These are phyloP conservation scores for Saturnia pavonia DNA, from an alignment of 2,888 invertebrate genomes.

Conservation along the genomic window DNA sequence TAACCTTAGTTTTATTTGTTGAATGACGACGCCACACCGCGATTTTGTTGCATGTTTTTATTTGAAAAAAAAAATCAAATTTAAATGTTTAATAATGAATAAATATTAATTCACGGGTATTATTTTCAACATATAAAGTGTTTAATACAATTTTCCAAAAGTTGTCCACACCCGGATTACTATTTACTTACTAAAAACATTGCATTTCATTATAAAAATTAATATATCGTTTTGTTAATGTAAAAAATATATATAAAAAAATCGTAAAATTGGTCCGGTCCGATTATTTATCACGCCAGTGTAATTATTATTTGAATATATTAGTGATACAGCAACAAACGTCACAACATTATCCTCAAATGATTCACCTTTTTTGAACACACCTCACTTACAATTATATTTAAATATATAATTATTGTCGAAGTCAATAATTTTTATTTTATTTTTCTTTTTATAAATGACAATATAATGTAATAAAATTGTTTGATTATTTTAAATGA, in stretches of 20 bases:
- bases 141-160: too few relatives aligned
- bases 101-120: too few relatives aligned
- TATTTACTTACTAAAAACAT: not conserved
- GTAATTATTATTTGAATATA: slow-evolving; percentile 16
- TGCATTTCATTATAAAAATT: not conserved
- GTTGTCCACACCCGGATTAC: not conserved
- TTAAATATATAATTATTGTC: slow-evolving; percentile 3
- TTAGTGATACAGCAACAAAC: slow-evolving; percentile 36
- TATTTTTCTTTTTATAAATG: slow-evolving; percentile 6
- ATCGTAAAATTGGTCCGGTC: not conserved
- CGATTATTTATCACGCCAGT: slow-evolving; percentile 29
- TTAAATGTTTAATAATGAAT: not conserved
- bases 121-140: too few relatives aligned
- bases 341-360: slow-evolving; percentile 35
- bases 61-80: too few relatives aligned
- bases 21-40: too few relatives aligned
- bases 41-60: too few relatives aligned
- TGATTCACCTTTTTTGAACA: slow-evolving; percentile 1
- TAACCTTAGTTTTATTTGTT: too few relatives aligned
- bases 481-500: not conserved
- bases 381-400: not conserved
- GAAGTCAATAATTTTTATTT: not conserved
- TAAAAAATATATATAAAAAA: not conserved
- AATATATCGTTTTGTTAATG: not conserved
- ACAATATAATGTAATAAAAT: not conserved